phyloP scores from a whole-genome alignment of 2,888 invertebrate species.

The Lycocerus yunnanus region DNA sequence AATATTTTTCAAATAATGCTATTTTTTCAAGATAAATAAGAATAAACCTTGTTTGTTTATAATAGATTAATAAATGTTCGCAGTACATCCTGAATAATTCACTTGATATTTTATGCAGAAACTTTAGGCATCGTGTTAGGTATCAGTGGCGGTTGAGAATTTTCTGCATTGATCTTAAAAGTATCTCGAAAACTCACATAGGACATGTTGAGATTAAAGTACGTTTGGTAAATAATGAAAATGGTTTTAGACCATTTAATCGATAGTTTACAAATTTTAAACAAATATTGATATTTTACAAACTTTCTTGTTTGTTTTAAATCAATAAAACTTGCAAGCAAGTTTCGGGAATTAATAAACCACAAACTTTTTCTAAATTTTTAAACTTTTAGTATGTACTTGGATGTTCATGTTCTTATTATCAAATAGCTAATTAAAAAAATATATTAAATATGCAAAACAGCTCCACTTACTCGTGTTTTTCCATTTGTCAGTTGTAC shows the following conservation, averaged over 20 bases:
- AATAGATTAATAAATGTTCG: not conserved
- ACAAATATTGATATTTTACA: not conserved
- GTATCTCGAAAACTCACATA: no score
- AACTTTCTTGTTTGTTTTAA: not conserved
- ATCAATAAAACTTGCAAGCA: not conserved
- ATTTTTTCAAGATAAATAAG: not conserved
- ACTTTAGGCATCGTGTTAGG: not conserved
- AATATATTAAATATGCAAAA: not conserved
- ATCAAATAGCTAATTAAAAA: not conserved
- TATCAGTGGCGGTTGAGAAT: not conserved
- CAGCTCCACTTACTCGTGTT: conserved; percentile 7
- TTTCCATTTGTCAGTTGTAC: conserved; percentile 15
- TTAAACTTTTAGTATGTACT: no score
- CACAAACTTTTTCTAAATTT: not conserved
- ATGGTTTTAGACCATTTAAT: not conserved
- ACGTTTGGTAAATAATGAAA: no score
- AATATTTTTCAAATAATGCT: no score
- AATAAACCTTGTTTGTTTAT: not conserved
- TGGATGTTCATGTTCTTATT: not conserved
- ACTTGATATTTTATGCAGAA: not conserved
- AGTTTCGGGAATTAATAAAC: not conserved
- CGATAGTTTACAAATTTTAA: not conserved
- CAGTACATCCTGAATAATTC: not conserved
- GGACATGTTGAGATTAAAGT: not conserved
- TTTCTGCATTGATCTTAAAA: not conserved